A percentile compares a stretch with the other conserved stretches of the same genome.
Conservation (phyloP, 2,113 vertebrate species). For the Phalacrocorax pelagicus region DNA sequence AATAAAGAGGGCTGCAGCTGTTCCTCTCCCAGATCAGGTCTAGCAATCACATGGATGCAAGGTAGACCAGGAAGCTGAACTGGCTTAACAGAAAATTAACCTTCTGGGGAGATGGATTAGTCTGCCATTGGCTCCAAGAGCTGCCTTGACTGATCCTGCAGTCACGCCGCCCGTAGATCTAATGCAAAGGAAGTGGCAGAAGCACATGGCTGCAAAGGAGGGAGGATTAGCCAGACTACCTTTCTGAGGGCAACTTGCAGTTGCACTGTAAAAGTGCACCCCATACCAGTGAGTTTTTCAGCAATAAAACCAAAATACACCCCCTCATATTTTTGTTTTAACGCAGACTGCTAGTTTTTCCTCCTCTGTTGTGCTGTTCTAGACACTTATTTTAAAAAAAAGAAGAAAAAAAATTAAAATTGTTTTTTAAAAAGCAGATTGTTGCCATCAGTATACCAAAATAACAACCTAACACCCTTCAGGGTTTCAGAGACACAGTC, state of each 20-base stretch:
- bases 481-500: not conserved
- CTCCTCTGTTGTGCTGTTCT: not conserved
- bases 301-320: not conserved
- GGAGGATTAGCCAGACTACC: not conserved
- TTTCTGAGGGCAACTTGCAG: not conserved
- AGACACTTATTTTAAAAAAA: not conserved
- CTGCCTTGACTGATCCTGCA: not conserved
- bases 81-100: constrained; percentile 8
- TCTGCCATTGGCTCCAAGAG: not conserved
- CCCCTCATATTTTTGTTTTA: not conserved
- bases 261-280: not conserved
- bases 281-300: not conserved
- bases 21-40: not conserved
- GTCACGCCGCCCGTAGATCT: not conserved
- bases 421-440: not conserved
- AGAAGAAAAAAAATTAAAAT: not conserved
- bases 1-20: not conserved
- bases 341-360: not conserved
- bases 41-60: not conserved
- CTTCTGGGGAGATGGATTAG: not conserved
- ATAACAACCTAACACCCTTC: not conserved
- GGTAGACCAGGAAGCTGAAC: constrained; percentile 21
- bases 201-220: not conserved
- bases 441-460: not conserved
- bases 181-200: not conserved